Evolutionary conservation across 2,888 invertebrate genomes (phyloP), one percentile per base, ranked within the genome.

Genomic region (Podotricha telesiphe): DNA sequence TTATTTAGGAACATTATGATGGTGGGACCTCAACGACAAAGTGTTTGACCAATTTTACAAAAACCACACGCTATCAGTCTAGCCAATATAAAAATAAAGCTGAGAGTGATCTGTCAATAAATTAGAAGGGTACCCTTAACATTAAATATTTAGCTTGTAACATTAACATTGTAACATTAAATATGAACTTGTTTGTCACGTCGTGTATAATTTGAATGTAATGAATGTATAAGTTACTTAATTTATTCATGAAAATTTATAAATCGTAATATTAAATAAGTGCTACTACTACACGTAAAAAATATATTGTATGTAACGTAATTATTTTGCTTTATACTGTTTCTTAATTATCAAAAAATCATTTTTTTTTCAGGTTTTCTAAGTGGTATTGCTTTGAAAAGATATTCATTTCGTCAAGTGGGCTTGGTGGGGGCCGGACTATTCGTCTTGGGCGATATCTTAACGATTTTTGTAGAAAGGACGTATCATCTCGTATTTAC

Each of bases 381-480:
- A 63, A 94, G 95, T 20, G 96, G 95, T 28, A 94, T 94, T 51
- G 89, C 96, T 0, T 86, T 96, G 59, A 95, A 95, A 77, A 94
- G 91, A 69, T 96, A 94, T 78, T 94, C 95, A 0, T 94, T 95
- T 74, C 93, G 96, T 20, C 92, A 93, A 75, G 95, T 96, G 1
- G 96, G 96, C 0, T 73, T 96, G 0, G 82, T 93, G 0, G 96
- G 96, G 0, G 95, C 95, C 0, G 79, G 94, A 0, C 81, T 96
- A 0, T 96, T 94, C 75, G 92, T 94, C 13, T 69, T 94, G 1
- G 96, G 96, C 15, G 94, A 95, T 65, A 84, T 95, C 13, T 76
- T 94, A 66, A 94, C 95, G 1, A 94, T 95, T 50, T 96, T 96
- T 74, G 95, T 95, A 0, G 93, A 90, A 2, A 94, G 93, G 65